These are phyloP conservation scores for Drosophila prolongata DNA, from an alignment of 2,888 invertebrate species.

Conservation along the genomic window DNA sequence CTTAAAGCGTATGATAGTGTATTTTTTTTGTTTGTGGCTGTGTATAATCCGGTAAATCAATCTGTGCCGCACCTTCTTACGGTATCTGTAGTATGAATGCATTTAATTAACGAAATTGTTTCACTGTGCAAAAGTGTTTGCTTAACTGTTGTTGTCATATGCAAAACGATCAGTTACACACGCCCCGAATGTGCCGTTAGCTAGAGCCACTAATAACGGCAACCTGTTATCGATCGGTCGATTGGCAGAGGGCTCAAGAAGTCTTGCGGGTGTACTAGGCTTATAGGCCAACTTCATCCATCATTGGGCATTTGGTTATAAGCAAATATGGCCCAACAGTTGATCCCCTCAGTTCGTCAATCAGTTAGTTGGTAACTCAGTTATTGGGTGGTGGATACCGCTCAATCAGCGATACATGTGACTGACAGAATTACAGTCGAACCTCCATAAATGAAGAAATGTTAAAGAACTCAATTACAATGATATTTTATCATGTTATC, in stretches of 20 bases:
- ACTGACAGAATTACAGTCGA: constrained; percentile 16
- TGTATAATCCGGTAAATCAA: constrained; percentile 30
- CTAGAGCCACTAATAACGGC: constrained; percentile 23
- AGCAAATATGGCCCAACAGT: constrained; percentile 8
- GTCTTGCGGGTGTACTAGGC: constrained; percentile 19
- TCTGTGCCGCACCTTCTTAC: constrained; percentile 19
- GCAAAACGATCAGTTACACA: constrained; percentile 17
- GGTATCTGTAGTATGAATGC: constrained; percentile 43
- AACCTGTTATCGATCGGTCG: constrained; percentile 42
- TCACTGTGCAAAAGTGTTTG: constrained; percentile 45
- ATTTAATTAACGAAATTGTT: constrained; percentile 65
- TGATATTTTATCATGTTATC: no score
- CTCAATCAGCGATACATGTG: constrained; percentile 23
- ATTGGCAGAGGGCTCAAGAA: constrained; percentile 24
- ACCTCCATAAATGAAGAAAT: constrained; percentile 1
- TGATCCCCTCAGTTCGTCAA: constrained; percentile 25
- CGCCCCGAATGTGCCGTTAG: constrained; percentile 33
- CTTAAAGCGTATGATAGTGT: not conserved
- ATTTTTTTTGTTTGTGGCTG: constrained; percentile 7
- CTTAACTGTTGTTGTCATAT: constrained; percentile 40
- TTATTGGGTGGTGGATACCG: constrained; percentile 1
- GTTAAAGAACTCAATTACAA: not conserved
- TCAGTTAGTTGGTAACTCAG: constrained; percentile 11
- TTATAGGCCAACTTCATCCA: constrained; percentile 23
- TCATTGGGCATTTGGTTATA: constrained; percentile 37